Conservation (phyloP, 2,888 invertebrate species). For the Drosophila leonis region DNA sequence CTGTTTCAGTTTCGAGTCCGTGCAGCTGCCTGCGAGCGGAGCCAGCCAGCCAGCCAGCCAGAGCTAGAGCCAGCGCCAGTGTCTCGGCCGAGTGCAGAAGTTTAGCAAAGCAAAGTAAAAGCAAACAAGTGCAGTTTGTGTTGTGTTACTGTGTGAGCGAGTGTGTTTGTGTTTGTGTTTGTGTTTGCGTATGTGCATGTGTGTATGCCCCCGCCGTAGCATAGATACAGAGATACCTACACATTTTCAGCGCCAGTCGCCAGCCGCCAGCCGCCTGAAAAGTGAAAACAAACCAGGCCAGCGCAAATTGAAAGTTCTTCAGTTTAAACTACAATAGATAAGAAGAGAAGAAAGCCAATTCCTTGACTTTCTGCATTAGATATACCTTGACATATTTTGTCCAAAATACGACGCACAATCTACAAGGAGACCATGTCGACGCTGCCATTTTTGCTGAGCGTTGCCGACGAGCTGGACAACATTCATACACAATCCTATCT, state of each 20-base stretch:
- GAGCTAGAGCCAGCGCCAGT: constrained; percentile 36
- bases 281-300: constrained; percentile 60
- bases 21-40: constrained; percentile 70
- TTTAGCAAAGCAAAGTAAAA: constrained; percentile 39
- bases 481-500: constrained; percentile 84
- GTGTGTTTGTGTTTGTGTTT: constrained; percentile 21
- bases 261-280: constrained; percentile 37
- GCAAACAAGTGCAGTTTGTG: constrained; percentile 59
- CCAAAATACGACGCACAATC: constrained; percentile 52
- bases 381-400: background rate
- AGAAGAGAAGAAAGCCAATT: background rate
- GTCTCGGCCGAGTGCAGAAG: constrained; percentile 53
- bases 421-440: constrained; percentile 82
- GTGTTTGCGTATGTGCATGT: constrained; percentile 6
- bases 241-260: constrained; percentile 52
- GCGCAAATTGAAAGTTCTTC: constrained; percentile 17
- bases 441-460: constrained; percentile 84
- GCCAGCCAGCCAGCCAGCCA: constrained; percentile 36
- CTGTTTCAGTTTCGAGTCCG: constrained; percentile 81
- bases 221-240: constrained; percentile 69
- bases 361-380: background rate
- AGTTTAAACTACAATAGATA: background rate
- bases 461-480: constrained; percentile 85
- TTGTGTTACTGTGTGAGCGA: constrained; percentile 13
- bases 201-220: constrained; percentile 53